Evolutionary conservation across 2,113 vertebrate species (phyloP).

Genomic region (Nothobranchius kuhntae): DNA sequence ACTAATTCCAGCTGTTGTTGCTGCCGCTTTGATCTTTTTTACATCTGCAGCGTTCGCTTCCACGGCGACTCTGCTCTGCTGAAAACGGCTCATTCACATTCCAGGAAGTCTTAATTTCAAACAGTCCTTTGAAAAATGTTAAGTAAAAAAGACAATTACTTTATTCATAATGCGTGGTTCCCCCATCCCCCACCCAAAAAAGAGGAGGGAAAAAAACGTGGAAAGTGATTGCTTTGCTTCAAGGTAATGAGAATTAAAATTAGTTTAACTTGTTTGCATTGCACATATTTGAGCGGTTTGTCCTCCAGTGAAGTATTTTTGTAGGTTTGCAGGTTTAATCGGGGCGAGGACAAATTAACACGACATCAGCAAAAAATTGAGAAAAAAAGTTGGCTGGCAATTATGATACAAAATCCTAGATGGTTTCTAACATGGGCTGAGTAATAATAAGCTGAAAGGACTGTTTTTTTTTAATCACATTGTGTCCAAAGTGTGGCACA

Average conservation of each 20-base stretch:
- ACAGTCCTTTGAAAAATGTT: slow-evolving; percentile 35
- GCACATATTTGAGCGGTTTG: slow-evolving; percentile 53
- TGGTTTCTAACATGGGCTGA: background rate
- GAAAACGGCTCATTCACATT: slow-evolving; percentile 52
- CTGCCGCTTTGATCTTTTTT: slow-evolving; percentile 64
- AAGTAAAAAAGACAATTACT: slow-evolving; percentile 60
- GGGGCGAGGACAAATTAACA: slow-evolving; percentile 7
- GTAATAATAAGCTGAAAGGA: background rate
- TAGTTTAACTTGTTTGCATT: slow-evolving; percentile 70
- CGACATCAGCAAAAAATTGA: slow-evolving; percentile 35
- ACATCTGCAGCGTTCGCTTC: slow-evolving; percentile 30
- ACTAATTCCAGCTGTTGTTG: slow-evolving; percentile 23
- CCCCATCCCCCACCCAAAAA: slow-evolving; percentile 5
- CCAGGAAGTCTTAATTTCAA: slow-evolving; percentile 65
- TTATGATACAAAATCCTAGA: slow-evolving; percentile 29
- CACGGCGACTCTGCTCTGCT: slow-evolving; percentile 18
- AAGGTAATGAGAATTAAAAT: slow-evolving; percentile 71
- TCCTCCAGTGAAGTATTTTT: slow-evolving; percentile 19
- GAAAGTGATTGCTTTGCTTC: slow-evolving; percentile 69
- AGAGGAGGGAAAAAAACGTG: slow-evolving; percentile 14
- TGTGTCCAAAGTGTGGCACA: no score
- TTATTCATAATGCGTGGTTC: slow-evolving; percentile 58
- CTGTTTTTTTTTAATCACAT: slow-evolving; percentile 8
- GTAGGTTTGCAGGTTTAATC: slow-evolving; percentile 44
- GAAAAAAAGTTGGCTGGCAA: slow-evolving; percentile 37